phyloP scores from a whole-genome alignment of 2,113 vertebrate species.

The Salminus brasiliensis region DNA sequence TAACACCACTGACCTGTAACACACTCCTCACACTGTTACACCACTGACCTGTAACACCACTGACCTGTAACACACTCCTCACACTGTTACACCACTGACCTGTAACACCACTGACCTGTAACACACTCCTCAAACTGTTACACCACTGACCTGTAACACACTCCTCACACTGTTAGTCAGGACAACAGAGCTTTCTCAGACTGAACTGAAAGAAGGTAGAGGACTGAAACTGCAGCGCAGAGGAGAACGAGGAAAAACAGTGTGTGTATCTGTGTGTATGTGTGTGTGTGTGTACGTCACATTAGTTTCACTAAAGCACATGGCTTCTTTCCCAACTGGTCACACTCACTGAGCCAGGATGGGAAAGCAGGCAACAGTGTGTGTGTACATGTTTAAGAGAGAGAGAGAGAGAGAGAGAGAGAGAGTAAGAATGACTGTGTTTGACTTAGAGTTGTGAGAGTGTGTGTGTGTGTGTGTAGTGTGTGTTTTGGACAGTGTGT shows the following conservation, averaged over 20 bases:
- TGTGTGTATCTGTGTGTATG: background rate
- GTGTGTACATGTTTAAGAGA: background rate
- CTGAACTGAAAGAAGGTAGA: background rate
- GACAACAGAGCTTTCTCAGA: too few relatives aligned
- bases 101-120: too few relatives aligned
- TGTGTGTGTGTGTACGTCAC: background rate
- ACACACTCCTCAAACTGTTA: too few relatives aligned
- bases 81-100: too few relatives aligned
- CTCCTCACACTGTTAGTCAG: too few relatives aligned
- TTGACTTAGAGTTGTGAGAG: background rate
- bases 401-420: background rate
- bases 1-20: too few relatives aligned
- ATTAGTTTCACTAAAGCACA: background rate
- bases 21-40: too few relatives aligned
- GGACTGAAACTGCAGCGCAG: background rate
- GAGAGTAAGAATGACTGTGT: background rate
- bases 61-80: too few relatives aligned
- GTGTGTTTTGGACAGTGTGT: conserved; percentile 11
- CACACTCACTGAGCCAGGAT: background rate
- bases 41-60: too few relatives aligned
- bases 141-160: too few relatives aligned
- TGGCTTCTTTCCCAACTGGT: background rate
- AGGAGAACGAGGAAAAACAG: background rate
- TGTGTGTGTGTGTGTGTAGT: background rate
- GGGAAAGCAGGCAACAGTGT: background rate